Base-by-base conservation (phyloP, 1,140 invertebrate genomes). In the Ooceraea biroi region DNA sequence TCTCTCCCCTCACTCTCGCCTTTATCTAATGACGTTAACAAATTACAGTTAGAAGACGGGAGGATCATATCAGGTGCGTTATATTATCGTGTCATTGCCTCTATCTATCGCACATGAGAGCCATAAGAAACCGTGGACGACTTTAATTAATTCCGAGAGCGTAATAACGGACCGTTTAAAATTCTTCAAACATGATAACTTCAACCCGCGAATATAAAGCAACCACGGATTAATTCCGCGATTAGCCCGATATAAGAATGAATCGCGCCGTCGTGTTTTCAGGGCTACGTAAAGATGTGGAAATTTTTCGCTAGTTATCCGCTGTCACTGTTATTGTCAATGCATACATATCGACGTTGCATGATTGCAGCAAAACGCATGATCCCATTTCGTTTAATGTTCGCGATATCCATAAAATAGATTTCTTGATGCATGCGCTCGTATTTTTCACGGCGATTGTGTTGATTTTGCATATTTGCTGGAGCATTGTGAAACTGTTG, bases 81-180 rank as follows among this genome's bases (percentile, higher is more conserved):
- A 44, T 27, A 80, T 69, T 19, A 57, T 80, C 30, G 36, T n/a
- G 48, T 2, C 22, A 41, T 52, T 44, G 22, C 46, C 30, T 57
- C 63, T 12, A 48, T 57, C 30, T 69, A 57, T 41, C 17, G 48
- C 50, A 78, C 76, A 36, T 30, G 46, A 44, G 48, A 55, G 12
- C 25, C 48, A 14, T 48, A 76, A 41, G 76, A 10, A 68, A 68
- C 8, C 48, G 30, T 17, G 65, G 57, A 57, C 36, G 22, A 46
- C 46, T 69, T 80, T 80, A 80, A 78, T 69, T 78, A 78, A 80
- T 80, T 69, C 63, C 14, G 12, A n/a, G 50, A 69, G 36, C 46
- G 36, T 44, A 44, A 78, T 44, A 52, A 77, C 41, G n/a, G 8
- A n/a, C 36, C 50, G 17, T 57, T 80, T 69, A 80, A 69, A 69